Evolutionary conservation across 2,888 invertebrate species (phyloP).

Genomic region (Napeogenes inachia): DNA sequence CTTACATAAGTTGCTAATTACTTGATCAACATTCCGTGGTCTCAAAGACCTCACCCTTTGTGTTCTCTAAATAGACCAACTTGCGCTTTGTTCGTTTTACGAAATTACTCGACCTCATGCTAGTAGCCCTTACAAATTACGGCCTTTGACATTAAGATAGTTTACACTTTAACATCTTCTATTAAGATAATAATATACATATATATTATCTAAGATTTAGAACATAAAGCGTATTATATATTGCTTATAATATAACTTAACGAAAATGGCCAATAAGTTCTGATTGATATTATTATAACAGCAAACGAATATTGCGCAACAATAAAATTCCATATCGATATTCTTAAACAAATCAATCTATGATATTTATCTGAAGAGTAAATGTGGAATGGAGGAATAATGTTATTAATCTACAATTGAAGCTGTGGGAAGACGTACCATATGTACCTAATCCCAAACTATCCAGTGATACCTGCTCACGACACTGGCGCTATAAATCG

Average conservation of each 20-base stretch:
- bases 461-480: constrained; percentile 52
- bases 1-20: constrained; percentile 67
- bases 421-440: neutral
- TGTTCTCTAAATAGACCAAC: constrained; percentile 29
- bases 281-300: no score
- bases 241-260: no score
- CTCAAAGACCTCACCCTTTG: constrained; percentile 50
- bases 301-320: no score
- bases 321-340: no score
- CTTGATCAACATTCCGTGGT: constrained; percentile 61
- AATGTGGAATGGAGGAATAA: no score
- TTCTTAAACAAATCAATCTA: no score
- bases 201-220: no score
- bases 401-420: neutral
- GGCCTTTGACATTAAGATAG: neutral
- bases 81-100: constrained; percentile 33
- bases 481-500: constrained; percentile 68
- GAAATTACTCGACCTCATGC: constrained; percentile 24
- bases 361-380: no score
- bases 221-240: no score
- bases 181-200: no score
- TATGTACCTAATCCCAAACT: constrained; percentile 6
- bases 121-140: constrained; percentile 1
- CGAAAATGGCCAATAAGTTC: no score
- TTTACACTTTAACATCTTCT: no score